Base-by-base conservation (phyloP, 2,888 invertebrate genomes). In the Ophion ellenae region DNA sequence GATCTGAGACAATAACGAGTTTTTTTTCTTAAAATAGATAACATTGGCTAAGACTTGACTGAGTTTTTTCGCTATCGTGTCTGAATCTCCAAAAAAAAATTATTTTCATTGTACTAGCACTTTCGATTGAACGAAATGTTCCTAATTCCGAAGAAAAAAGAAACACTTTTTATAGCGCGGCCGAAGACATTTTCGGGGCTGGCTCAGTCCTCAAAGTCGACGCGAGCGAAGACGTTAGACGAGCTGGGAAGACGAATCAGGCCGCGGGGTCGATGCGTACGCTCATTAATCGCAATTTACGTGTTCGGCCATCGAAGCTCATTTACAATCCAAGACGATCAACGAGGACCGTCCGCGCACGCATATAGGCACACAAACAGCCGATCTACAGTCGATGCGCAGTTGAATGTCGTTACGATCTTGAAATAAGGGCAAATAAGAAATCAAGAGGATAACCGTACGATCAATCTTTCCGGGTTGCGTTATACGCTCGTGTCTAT, bases 231-330 rank as follows among this genome's bases (percentile, higher is more conserved):
- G 61, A 70, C 59, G 24, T 73, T 66, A n/a, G 53, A 53, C 14
- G 24, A 28, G 47, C 28, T 32, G 36, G 53, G 36, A 74, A 79
- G 79, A 71, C 28, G 75, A 82, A 66, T 70, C 66, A 66, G 69
- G 75, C 45, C 64, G 9, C 36, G 20, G 11, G 76, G 59, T 84
- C 76, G 67, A 84, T 80, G 53, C 2, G 59, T 76, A 76, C 67
- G 71, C 70, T 66, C 85, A 82, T 85, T 76, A 82, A 85, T 85
- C 85, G 85, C 75, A 82, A 81, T 82, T 78, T 78, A 71, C 70
- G 75, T 67, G 74, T 59, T 75, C 24, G 64, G 76, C 11, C 59
- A 24, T 70, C 75, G 66, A 69, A 70, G 32, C 63, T n/a, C 81
- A n/a, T 80, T 61, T 59, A 67, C 24, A 32, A 64, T 32, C 57